A percentile compares a stretch with the other conserved stretches of the same genome.
These are phyloP conservation scores for Cordilura impudica DNA, from an alignment of 2,888 invertebrate species.

Conservation along the genomic window DNA sequence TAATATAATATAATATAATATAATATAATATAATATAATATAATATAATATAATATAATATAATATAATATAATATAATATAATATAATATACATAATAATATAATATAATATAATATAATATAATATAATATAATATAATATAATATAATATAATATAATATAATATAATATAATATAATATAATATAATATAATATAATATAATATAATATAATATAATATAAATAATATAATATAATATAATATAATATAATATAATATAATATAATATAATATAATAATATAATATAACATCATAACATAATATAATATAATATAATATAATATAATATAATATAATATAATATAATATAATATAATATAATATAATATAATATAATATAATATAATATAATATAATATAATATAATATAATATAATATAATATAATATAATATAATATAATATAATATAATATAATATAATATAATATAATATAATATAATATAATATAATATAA, in stretches of 20 bases:
- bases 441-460: constrained; percentile 10
- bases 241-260: constrained; percentile 5
- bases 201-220: constrained; percentile 5
- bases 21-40: constrained; percentile 35
- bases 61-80: constrained; percentile 35
- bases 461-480: constrained; percentile 10
- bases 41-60: constrained; percentile 36
- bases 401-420: constrained; percentile 5
- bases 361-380: not conserved
- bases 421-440: constrained; percentile 10
- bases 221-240: constrained; percentile 5
- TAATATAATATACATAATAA: constrained; percentile 18
- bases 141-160: not conserved
- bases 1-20: constrained; percentile 36
- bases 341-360: not conserved
- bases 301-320: not conserved
- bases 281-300: not conserved
- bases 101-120: not conserved
- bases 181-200: constrained; percentile 5
- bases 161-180: constrained; percentile 5
- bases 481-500: constrained; percentile 10
- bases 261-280: not conserved
- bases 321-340: not conserved
- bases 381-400: not conserved
- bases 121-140: not conserved